phyloP scores from a whole-genome alignment of 1,140 invertebrate species.

The Subanguina moxae region DNA sequence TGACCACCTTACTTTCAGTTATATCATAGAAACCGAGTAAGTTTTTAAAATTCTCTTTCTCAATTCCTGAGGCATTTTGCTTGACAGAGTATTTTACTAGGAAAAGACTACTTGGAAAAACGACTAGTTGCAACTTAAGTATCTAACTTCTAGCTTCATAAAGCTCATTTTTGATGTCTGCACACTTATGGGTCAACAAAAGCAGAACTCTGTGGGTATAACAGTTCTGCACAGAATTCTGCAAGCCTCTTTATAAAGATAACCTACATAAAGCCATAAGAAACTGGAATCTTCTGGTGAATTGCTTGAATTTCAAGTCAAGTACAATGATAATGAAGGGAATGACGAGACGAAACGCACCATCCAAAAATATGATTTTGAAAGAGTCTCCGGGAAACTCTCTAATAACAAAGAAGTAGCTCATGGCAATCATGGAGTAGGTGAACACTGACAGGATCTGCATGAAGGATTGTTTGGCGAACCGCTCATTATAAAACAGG shows the following conservation, averaged over 20 bases:
- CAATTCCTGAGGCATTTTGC: too few relatives aligned
- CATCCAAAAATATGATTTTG: slow-evolving; percentile 48
- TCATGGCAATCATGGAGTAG: slow-evolving; percentile 49
- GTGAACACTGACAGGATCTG: slow-evolving; percentile 50
- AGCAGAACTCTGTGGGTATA: too few relatives aligned
- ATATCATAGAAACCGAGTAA: too few relatives aligned
- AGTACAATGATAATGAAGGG: slow-evolving; percentile 49
- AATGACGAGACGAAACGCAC: slow-evolving; percentile 44
- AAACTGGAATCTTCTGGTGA: slow-evolving; percentile 52
- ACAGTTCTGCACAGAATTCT: not conserved
- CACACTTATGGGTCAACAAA: too few relatives aligned
- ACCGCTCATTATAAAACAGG: slow-evolving; percentile 36
- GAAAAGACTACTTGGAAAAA: too few relatives aligned
- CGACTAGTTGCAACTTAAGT: too few relatives aligned
- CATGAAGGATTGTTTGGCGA: slow-evolving; percentile 52
- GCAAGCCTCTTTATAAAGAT: not conserved
- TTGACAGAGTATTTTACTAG: too few relatives aligned
- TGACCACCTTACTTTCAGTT: too few relatives aligned
- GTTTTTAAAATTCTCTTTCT: too few relatives aligned
- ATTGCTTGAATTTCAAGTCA: slow-evolving; percentile 42
- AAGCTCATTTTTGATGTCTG: too few relatives aligned
- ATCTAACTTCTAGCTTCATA: too few relatives aligned
- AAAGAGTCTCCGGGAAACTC: slow-evolving; percentile 13
- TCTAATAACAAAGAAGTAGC: slow-evolving; percentile 38
- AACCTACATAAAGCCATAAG: slow-evolving; percentile 38